phyloP scores from a whole-genome alignment of 2,113 vertebrate genomes.

The Elephantulus edwardii region DNA sequence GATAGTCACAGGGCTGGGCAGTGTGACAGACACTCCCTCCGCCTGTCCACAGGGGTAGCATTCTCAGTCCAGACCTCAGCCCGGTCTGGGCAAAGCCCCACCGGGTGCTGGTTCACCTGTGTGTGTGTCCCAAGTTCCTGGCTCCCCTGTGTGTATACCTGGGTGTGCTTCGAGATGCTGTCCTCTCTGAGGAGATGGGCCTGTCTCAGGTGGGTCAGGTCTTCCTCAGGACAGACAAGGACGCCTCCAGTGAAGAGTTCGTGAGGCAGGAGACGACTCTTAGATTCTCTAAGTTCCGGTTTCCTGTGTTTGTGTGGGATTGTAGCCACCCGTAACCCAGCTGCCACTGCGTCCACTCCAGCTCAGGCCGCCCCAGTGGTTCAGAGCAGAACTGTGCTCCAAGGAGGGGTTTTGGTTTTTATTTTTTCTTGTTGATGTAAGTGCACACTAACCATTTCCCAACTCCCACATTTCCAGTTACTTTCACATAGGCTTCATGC shows the following conservation, averaged over 20 bases:
- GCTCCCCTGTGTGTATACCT: not conserved
- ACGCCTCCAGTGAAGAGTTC: not conserved
- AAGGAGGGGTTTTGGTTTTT: not conserved
- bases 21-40: accelerated
- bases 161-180: too few species aligned
- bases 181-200: slow-evolving; percentile 25
- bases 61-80: not conserved
- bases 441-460: not conserved
- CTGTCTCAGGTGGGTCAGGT: not conserved
- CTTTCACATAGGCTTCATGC: not conserved
- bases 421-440: too few species aligned
- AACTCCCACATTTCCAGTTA: not conserved
- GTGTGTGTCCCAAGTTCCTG: not conserved
- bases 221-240: not conserved
- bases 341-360: not conserved
- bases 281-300: too few species aligned
- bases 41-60: not conserved
- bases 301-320: too few species aligned
- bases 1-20: accelerated
- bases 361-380: not conserved
- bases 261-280: accelerated
- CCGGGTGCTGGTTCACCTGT: not conserved
- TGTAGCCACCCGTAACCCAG: not conserved
- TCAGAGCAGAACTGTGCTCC: not conserved
- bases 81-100: too few species aligned